Evolutionary conservation across 2,797 vertebrate genomes (phyloP).

Genomic region (Vireo griseus): DNA sequence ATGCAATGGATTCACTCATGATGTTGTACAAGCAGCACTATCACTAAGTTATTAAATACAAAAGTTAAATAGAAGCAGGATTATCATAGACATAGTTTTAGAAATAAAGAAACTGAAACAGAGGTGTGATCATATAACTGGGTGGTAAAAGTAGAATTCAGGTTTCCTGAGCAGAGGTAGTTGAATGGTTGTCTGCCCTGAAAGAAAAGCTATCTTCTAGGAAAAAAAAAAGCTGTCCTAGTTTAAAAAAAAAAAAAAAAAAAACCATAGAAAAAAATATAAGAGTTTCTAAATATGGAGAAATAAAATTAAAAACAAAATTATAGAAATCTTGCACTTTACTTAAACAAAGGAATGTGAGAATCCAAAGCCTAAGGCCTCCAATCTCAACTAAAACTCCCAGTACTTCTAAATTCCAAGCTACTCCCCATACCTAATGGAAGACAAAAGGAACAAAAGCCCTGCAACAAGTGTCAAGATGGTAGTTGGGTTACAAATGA

Average conservation of each 20-base stretch:
- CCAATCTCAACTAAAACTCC: neutral
- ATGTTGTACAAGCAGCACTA: neutral
- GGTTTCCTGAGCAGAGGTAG: neutral
- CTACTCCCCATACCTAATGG: fast-evolving
- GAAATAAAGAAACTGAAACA: neutral
- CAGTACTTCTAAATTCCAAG: neutral
- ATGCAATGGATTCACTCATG: neutral
- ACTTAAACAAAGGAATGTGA: neutral
- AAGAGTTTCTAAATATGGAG: neutral
- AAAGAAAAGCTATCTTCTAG: neutral
- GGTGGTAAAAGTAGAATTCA: neutral
- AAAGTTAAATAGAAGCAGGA: neutral
- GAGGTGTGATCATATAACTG: neutral
- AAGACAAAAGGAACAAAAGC: neutral
- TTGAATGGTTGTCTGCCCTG: neutral
- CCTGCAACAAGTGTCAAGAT: neutral
- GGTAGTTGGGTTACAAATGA: neutral
- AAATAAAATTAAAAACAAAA: neutral
- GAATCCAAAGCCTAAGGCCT: neutral
- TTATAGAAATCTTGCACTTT: neutral
- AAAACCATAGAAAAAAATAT: neutral
- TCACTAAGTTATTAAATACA: neutral
- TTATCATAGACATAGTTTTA: neutral
- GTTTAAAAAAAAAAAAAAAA: neutral
- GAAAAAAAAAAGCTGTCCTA: neutral